Base-by-base conservation (phyloP, 2,113 vertebrate species). In the Arizona elegans region DNA sequence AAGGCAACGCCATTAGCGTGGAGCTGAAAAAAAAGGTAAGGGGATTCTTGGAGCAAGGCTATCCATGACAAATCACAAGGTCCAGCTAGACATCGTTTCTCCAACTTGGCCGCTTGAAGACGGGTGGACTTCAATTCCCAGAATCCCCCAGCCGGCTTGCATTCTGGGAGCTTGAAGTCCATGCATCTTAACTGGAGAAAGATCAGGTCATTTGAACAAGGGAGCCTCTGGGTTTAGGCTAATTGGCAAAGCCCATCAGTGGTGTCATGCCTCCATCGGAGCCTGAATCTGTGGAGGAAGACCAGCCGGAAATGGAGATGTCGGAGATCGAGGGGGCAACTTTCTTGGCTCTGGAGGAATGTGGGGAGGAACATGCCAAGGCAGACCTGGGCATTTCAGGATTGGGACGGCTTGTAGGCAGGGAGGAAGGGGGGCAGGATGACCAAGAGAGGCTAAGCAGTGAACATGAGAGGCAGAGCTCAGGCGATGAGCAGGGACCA, bases 1-100 rank as follows among this genome's bases (percentile, higher is more conserved):
- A 99, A 96, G 99, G 99, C 95, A 99, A 99, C 23, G 99, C 99
- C 52, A 99, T 99, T 97, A 99, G 99, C 3, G 99, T 99, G 92
- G 99, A 99, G 62, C 97, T 99, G 38, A 99, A 99, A 98, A 99
- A 99, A 95, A 99, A 99, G 98, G 99, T 99, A 97, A 55, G 65
- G 65, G 0, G 21, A 89, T 26, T 65, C 88, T 23, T 59, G 3
- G 92, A 2, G 19, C 8, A 54, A 53, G 87, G 86, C 86, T 9
- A 1, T 1, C 13, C 15, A 1, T 3, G 24, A 9, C 13, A 8
- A 1, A 53, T 13, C 26, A 1, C n/a, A 19, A 3, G 70, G 52
- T 87, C 52, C 86, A 87, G 29, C 6, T 38, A 19, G 33, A 81
- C 10, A 52, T 47, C 9, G 0, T 11, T 86, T 86, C 85, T 50